Percentiles rank a stretch among this genome's conserved stretches.
Conservation (phyloP, 2,113 vertebrate genomes). For the Brachyhypopomus occidentalis region DNA sequence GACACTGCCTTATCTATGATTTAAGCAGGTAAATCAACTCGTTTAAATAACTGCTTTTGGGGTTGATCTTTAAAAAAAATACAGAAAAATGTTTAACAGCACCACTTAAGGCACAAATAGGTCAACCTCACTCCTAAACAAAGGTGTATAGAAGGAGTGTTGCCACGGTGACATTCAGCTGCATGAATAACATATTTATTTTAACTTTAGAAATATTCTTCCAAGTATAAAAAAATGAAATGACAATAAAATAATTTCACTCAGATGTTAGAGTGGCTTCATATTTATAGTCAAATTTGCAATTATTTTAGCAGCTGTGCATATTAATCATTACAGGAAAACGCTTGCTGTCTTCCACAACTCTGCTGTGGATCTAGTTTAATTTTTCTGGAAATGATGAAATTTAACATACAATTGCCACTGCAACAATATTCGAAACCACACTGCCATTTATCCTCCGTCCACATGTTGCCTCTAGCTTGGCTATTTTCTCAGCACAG, state of each 20-base stretch:
- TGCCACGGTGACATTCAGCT: conserved; percentile 31
- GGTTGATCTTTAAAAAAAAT: neutral
- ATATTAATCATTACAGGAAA: neutral
- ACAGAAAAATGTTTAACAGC: neutral
- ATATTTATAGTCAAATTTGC: neutral
- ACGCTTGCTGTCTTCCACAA: no score
- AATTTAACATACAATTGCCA: no score
- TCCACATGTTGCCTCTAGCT: no score
- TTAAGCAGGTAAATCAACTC: conserved; percentile 5
- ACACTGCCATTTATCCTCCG: no score
- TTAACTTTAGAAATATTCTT: conserved; percentile 26
- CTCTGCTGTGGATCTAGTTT: no score
- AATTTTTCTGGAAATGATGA: no score
- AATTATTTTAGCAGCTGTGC: neutral
- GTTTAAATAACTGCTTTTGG: no score
- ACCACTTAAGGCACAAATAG: neutral
- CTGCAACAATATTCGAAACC: no score
- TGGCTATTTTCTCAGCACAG: no score
- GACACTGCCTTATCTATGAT: conserved; percentile 43
- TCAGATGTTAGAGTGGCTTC: neutral
- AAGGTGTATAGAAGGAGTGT: conserved; percentile 15
- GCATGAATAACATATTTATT: conserved; percentile 29
- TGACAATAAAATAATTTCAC: conserved; percentile 24
- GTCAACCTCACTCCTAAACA: neutral
- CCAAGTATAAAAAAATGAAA: conserved; percentile 6